A percentile compares a stretch with the other conserved stretches of the same genome.
These are phyloP conservation scores for Psittacula echo DNA, from an alignment of 2,797 vertebrate genomes.

Conservation along the genomic window DNA sequence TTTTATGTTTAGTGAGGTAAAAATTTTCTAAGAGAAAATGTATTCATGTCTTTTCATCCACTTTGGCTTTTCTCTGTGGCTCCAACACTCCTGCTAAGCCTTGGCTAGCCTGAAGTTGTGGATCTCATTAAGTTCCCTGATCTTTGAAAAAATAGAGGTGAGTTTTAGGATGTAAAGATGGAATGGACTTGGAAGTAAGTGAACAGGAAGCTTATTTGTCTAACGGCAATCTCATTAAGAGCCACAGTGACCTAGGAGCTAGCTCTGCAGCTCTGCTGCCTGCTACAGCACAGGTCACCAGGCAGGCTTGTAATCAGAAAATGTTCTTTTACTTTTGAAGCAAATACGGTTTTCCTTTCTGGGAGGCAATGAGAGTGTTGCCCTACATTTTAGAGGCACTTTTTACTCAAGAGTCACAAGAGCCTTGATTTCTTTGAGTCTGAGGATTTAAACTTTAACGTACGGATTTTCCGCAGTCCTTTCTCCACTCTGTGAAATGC, in stretches of 20 bases:
- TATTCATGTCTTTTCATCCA: neutral
- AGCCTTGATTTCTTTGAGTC: slow-evolving; percentile 45
- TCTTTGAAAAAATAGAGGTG: accelerated
- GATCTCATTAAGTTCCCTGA: neutral
- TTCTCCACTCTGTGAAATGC: slow-evolving; percentile 53
- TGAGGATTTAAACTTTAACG: slow-evolving; percentile 30
- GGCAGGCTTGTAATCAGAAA: neutral
- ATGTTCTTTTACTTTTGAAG: neutral
- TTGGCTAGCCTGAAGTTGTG: neutral
- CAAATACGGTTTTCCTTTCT: neutral
- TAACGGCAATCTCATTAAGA: neutral
- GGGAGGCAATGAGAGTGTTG: neutral
- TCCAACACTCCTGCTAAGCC: neutral
- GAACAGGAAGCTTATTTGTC: neutral
- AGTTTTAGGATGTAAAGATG: neutral
- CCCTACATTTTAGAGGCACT: neutral
- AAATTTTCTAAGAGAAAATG: neutral
- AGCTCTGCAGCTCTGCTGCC: neutral
- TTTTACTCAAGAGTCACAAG: neutral
- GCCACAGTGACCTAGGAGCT: neutral
- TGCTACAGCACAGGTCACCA: neutral
- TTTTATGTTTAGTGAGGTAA: neutral
- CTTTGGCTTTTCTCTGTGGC: neutral
- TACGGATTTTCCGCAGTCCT: slow-evolving; percentile 29
- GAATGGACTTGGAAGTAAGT: neutral